phyloP scores from a whole-genome alignment of 2,113 vertebrate species.

The Phasianus colchicus region DNA sequence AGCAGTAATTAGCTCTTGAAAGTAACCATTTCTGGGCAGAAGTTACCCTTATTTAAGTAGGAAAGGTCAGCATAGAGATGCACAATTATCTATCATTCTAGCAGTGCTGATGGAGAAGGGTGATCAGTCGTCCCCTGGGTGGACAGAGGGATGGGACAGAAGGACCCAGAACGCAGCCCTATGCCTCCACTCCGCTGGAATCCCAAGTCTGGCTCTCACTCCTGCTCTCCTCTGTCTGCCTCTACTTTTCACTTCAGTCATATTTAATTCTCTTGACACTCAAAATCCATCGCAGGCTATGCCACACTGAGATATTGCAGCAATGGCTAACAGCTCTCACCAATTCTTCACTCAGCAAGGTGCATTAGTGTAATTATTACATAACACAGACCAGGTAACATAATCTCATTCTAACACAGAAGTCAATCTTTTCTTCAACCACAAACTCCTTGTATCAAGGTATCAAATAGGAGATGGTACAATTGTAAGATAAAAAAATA shows the following conservation, averaged over 20 bases:
- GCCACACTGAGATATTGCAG: background rate
- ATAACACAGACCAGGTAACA: background rate
- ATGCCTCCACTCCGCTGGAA: background rate
- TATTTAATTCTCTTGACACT: background rate
- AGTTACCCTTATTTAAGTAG: background rate
- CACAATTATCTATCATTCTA: background rate
- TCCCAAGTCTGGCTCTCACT: background rate
- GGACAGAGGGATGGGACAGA: background rate
- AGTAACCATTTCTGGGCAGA: background rate
- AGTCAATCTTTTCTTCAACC: fast-evolving
- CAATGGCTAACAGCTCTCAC: background rate
- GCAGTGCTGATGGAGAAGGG: background rate
- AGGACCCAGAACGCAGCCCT: background rate
- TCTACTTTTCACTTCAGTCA: background rate
- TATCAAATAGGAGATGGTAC: background rate
- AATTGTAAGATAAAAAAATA: background rate
- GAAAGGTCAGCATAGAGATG: background rate
- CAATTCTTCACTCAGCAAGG: background rate
- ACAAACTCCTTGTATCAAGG: background rate
- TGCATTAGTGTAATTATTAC: background rate
- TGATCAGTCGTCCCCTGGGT: fast-evolving
- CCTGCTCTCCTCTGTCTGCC: background rate
- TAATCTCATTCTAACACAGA: background rate
- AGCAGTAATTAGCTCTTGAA: background rate
- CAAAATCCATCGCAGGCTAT: background rate